phyloP scores from a whole-genome alignment of 2,888 invertebrate species.

The Cantharis rufa region DNA sequence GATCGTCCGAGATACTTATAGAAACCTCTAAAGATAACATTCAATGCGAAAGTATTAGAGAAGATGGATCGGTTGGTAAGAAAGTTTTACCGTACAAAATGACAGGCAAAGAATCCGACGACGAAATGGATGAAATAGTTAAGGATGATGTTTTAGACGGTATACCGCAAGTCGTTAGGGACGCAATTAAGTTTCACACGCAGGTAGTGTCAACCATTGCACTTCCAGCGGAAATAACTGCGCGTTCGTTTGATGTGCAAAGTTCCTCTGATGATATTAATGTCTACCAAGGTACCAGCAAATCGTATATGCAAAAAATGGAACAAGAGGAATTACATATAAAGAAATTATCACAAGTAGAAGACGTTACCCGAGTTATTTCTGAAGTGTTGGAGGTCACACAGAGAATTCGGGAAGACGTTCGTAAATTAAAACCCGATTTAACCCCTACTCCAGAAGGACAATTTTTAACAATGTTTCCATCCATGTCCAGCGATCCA shows the following conservation, averaged over 20 bases:
- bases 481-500: constrained; percentile 40
- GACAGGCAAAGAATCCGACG: background rate
- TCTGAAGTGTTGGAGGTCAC: constrained; percentile 57
- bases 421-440: constrained; percentile 59
- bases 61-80: too few relatives aligned
- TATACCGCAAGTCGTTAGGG: constrained; percentile 36
- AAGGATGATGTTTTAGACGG: too few relatives aligned
- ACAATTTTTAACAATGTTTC: constrained; percentile 48
- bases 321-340: background rate
- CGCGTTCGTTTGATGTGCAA: background rate
- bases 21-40: too few relatives aligned
- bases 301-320: background rate
- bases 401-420: constrained; percentile 57
- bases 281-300: background rate
- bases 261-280: background rate
- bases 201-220: constrained; percentile 47
- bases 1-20: too few relatives aligned
- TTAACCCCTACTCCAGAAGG: constrained; percentile 59
- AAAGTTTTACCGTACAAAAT: too few relatives aligned
- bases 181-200: constrained; percentile 45
- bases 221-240: constrained; percentile 34
- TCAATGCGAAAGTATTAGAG: too few relatives aligned
- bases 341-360: background rate
- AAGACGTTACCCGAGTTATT: constrained; percentile 54
- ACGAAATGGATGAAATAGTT: too few relatives aligned